phyloP scores from a whole-genome alignment of 1,140 invertebrate species.

The Orchesella cincta region DNA sequence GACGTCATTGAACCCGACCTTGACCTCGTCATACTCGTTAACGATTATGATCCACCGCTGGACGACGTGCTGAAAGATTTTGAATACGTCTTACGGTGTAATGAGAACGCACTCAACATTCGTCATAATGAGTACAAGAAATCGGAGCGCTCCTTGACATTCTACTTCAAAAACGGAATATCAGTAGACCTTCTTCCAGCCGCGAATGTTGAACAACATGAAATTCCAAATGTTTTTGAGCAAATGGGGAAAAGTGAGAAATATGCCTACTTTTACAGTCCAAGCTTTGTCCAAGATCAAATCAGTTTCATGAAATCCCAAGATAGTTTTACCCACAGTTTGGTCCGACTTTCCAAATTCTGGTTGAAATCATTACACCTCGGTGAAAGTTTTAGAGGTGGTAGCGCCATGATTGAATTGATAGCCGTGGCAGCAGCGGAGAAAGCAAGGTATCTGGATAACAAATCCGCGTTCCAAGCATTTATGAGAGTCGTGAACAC shows the following conservation, averaged over 20 bases:
- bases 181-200: constrained; percentile 1
- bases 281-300: background rate
- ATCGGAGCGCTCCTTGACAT: background rate
- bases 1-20: background rate
- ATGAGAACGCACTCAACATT: background rate
- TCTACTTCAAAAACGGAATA: background rate
- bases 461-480: too few species aligned
- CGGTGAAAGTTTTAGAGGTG: too few species aligned
- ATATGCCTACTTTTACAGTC: too few species aligned
- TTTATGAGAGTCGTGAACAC: too few species aligned
- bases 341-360: background rate
- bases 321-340: background rate
- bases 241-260: too few species aligned
- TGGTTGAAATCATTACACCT: too few species aligned
- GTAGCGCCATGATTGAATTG: too few species aligned
- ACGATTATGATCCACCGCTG: background rate
- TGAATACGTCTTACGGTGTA: background rate
- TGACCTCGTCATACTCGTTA: background rate
- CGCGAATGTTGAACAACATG: background rate
- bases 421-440: too few species aligned
- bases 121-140: background rate
- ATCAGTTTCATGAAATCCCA: background rate
- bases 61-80: background rate
- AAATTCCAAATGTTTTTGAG: background rate
- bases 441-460: too few species aligned